These are phyloP conservation scores for Ianthella basta DNA, from an alignment of 37 sponge, comb jelly and placozoan species.

Conservation along the genomic window DNA sequence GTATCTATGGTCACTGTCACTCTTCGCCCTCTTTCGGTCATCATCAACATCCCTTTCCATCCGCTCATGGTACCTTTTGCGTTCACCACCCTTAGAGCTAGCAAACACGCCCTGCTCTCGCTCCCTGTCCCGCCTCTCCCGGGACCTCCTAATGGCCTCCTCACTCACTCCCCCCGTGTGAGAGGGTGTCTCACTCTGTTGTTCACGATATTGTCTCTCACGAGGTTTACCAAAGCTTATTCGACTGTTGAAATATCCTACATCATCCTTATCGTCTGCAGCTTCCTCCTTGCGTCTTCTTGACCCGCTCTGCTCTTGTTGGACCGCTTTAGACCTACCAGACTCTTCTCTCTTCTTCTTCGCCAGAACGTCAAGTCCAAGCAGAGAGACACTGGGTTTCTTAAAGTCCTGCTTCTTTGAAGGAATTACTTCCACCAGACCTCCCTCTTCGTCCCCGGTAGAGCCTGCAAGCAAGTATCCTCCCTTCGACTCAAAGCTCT, in stretches of 20 bases:
- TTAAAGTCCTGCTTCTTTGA: conserved; percentile 66
- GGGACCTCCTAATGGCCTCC: conserved; percentile 66
- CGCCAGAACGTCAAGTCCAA: conserved; percentile 86
- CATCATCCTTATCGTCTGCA: conserved; percentile 33
- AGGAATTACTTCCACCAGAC: conserved; percentile 33
- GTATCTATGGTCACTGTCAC: background rate
- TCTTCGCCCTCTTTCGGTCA: background rate
- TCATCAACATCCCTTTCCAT: background rate
- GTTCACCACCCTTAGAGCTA: conserved; percentile 24
- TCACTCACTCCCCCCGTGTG: conserved; percentile 91
- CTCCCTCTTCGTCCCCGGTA: conserved; percentile 59
- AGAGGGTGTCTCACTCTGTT: conserved; percentile 81
- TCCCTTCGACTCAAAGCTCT: background rate
- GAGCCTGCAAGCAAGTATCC: conserved; percentile 48
- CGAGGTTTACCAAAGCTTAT: conserved; percentile 57
- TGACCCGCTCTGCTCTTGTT: background rate
- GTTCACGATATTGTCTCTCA: conserved; percentile 59
- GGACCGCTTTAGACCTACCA: conserved; percentile 26
- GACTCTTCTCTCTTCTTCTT: conserved; percentile 62
- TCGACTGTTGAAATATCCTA: conserved; percentile 34
- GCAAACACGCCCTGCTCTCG: conserved; percentile 61
- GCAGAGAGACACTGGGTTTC: conserved; percentile 66
- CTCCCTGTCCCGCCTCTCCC: conserved; percentile 50
- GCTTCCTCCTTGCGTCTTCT: background rate
- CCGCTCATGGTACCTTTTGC: conserved; percentile 8